These are phyloP conservation scores for Pseudorectes ferrugineus DNA, from an alignment of 2,113 vertebrate species.

Conservation along the genomic window DNA sequence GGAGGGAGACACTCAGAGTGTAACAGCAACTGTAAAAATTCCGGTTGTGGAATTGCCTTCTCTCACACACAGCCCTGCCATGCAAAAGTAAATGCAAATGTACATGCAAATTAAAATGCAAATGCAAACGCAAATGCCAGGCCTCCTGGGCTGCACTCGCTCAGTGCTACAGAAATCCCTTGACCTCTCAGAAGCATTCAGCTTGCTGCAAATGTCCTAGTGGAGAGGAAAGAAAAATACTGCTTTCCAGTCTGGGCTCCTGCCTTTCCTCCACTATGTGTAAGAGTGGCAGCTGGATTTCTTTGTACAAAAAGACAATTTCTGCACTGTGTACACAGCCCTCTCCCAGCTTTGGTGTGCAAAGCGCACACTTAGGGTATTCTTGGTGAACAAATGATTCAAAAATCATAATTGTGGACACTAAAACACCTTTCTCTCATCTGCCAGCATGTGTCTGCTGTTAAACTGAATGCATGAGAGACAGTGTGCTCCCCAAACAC, in stretches of 20 bases:
- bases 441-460: background rate
- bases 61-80: background rate
- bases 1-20: background rate
- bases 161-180: background rate
- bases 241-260: background rate
- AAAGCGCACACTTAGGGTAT: background rate
- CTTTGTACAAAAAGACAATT: background rate
- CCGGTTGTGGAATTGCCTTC: background rate
- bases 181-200: background rate
- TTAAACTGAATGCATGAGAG: background rate
- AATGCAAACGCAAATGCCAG: background rate
- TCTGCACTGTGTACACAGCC: background rate
- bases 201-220: background rate
- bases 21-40: background rate
- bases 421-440: background rate
- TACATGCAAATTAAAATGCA: constrained; percentile 12
- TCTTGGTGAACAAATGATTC: background rate
- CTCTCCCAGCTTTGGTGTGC: background rate
- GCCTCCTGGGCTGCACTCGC: background rate
- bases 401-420: background rate
- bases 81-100: constrained; percentile 22
- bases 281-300: background rate
- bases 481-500: background rate
- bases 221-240: background rate
- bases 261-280: background rate